phyloP scores from a whole-genome alignment of 2,888 invertebrate genomes.

The Microplitis manilae region DNA sequence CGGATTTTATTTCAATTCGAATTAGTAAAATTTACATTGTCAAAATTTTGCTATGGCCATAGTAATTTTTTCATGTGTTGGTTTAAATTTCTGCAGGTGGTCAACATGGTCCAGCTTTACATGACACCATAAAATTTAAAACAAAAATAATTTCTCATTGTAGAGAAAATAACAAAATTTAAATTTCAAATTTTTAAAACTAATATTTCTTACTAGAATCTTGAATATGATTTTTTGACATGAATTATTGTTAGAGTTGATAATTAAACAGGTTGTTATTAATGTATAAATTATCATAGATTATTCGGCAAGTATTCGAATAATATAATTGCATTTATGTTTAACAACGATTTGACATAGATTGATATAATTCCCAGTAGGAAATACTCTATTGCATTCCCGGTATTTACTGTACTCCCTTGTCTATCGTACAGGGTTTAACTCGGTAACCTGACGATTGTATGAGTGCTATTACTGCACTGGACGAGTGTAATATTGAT shows the following conservation, averaged over 20 bases:
- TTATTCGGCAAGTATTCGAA: neutral
- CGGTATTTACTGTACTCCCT: slow-evolving; percentile 5
- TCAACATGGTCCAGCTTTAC: too few relatives aligned
- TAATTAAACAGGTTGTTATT: neutral
- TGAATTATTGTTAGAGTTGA: neutral
- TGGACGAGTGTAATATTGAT: slow-evolving; percentile 17
- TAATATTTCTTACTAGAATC: too few relatives aligned
- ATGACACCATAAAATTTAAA: too few relatives aligned
- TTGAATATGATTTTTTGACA: neutral
- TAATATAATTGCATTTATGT: neutral
- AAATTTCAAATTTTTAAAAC: too few relatives aligned
- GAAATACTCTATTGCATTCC: slow-evolving; percentile 12
- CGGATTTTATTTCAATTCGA: too few relatives aligned
- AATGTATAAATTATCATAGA: neutral
- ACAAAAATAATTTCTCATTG: too few relatives aligned
- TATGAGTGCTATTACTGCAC: neutral
- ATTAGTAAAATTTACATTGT: too few relatives aligned
- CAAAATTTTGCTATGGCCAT: too few relatives aligned
- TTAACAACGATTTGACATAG: slow-evolving; percentile 1
- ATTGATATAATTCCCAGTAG: slow-evolving; percentile 7
- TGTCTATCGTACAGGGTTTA: neutral
- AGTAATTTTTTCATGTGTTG: too few relatives aligned
- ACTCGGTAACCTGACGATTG: neutral
- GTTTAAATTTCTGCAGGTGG: too few relatives aligned
- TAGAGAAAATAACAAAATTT: too few relatives aligned